Base-by-base conservation (phyloP, 1,140 invertebrate genomes). In the Drosophila arizonae region DNA sequence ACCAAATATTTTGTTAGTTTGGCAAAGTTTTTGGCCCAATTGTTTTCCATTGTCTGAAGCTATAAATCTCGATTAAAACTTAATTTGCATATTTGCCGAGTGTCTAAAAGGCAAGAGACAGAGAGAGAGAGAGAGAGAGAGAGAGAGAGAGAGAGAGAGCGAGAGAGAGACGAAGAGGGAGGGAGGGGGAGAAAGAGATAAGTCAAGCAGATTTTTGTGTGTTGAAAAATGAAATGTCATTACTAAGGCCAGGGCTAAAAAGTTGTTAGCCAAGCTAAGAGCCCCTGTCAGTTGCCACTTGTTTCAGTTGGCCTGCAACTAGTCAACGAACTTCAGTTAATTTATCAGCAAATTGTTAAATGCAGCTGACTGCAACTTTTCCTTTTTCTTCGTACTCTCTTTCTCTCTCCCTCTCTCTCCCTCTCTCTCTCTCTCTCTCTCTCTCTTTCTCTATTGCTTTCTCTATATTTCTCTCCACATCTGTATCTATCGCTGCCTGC, bases 41-140 rank as follows among this genome's bases (percentile, higher is more conserved):
- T 72, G 72, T 67, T 81, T 62, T 10, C 48, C 60, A 52, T 52
- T 62, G 41, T 39, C 56, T 33, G 36, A 70, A 67, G 65, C 78
- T 45, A 85, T 86, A 85, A 85, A 85, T 85, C 78, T 77, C 81
- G 78, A 86, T 86, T 85, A 85, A 85, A 77, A 84, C 74, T 72
- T 79, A 57, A 77, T 82, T 77, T 76, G 55, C 57, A 61, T 75
- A 75, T 71, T 71, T 72, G 60, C 52, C 52, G 13, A 54, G 26
- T 36, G 51, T 63, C 41, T 10, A 41, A 10, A 10, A 56, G 21
- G n/a, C 4, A 8, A 43, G 41, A 15, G 13, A 43, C 1, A 43
- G 13, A 5, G 41, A 45, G 43, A 45, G 43, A 45, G 43, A 45
- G 2, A 45, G 43, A 45, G 13, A 6, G 4, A 15, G 43, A 45